Base-by-base conservation (phyloP, 2,888 invertebrate species). In the Erynnis tages region DNA sequence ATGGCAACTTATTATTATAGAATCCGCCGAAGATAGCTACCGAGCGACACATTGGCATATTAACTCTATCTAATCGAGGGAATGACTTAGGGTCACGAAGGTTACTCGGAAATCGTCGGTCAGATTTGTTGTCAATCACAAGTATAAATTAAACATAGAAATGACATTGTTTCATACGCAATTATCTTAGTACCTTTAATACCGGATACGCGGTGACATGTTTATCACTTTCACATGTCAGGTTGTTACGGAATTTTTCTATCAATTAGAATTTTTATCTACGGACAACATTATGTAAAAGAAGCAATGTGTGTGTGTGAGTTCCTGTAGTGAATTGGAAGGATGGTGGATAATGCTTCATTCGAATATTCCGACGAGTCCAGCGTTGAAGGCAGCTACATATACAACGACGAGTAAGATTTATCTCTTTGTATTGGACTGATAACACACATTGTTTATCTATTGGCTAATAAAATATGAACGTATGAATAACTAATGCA, bases 331-430 rank as follows among this genome's bases (percentile, higher is more conserved):
- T 13, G 8, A 57, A 53, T 54, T 46, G 38, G 53, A 58, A 81
- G 58, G 66, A 87, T 88, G 86, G 84, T 86, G 62, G 87, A 88
- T 67, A 89, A 88, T 70, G 86, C 76, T 1, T 85, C 84, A 3
- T 87, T 83, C 53, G 86, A 89, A 58, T 81, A 77, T 58, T 87
- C 86, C 2, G 88, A 87, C 48, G 87, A 82, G 56, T 89, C 88
- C 10, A 85, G 85, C 44, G 73, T 71, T 3, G 83, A 82, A 41
- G 78, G 75, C 54, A 64, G 63, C 46, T 48, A 43, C 11, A 52
- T 23, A n/a, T 19, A 55, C n/a, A 64, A 66, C 58, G 63, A 69
- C 53, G 71, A 82, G 85, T 86, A 71, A 82, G 84, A 30, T 30
- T 34, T 27, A 10, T 27, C 16, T 48, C 7, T 29, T 19, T 38